phyloP scores from a whole-genome alignment of 2,113 vertebrate genomes.

The Baryphthengus martii region DNA sequence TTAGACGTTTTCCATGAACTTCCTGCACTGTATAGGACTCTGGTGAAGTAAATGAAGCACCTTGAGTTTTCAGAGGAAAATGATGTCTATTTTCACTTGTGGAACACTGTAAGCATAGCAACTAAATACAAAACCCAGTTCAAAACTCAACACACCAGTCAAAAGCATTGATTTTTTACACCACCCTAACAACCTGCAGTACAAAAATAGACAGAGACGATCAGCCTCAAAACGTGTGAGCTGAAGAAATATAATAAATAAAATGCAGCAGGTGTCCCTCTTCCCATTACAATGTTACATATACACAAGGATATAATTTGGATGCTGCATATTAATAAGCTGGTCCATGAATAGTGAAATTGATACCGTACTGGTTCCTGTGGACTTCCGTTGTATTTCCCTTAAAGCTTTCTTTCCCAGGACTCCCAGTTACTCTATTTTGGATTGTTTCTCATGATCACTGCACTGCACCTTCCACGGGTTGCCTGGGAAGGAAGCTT shows the following conservation, averaged over 20 bases:
- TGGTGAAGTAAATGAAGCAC: not conserved
- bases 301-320: not conserved
- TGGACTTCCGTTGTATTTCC: not conserved
- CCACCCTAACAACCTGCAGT: not conserved
- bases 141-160: not conserved
- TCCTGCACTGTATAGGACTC: not conserved
- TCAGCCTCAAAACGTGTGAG: not conserved
- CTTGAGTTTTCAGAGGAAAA: not conserved
- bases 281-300: not conserved
- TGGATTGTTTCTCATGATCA: not conserved
- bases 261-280: not conserved
- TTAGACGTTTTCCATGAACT: not conserved
- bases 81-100: not conserved
- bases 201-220: not conserved
- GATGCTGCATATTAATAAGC: not conserved
- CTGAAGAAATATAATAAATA: not conserved
- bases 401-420: not conserved
- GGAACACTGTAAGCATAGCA: not conserved
- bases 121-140: not conserved
- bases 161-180: not conserved
- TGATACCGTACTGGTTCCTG: not conserved
- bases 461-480: not conserved
- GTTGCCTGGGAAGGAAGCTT: not conserved
- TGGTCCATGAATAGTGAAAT: not conserved
- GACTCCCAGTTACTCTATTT: not conserved